Conservation (phyloP, 2,797 vertebrate genomes). For the Picus viridis region DNA sequence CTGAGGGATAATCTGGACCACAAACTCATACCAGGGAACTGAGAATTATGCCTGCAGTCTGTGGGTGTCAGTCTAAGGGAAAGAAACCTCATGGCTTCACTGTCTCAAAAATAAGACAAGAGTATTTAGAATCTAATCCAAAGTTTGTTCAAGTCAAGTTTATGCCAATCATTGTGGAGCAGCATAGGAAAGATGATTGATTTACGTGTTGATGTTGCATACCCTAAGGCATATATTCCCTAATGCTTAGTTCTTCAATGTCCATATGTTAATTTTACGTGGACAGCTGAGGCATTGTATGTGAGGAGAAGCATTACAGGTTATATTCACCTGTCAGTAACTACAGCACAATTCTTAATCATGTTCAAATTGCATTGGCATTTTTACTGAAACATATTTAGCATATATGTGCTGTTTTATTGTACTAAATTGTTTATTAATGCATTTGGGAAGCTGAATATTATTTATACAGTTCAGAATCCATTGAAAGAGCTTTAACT, state of each 20-base stretch:
- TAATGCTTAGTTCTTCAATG: neutral
- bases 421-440: neutral
- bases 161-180: neutral
- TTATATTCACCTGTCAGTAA: neutral
- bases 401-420: neutral
- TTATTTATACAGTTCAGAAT: neutral
- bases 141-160: neutral
- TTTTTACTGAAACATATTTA: conserved; percentile 7
- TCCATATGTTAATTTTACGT: neutral
- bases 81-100: neutral
- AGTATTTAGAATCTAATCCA: neutral
- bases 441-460: neutral
- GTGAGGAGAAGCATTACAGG: neutral
- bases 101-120: accelerated
- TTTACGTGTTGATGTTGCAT: neutral
- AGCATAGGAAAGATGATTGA: neutral
- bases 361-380: neutral
- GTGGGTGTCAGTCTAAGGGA: neutral
- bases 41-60: neutral
- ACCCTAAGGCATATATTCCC: neutral
- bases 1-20: neutral
- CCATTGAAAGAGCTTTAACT: neutral
- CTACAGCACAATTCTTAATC: neutral
- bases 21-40: accelerated
- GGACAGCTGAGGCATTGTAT: neutral